These are phyloP conservation scores for Euclidia mi DNA, from an alignment of 2,888 invertebrate genomes.

Conservation along the genomic window DNA sequence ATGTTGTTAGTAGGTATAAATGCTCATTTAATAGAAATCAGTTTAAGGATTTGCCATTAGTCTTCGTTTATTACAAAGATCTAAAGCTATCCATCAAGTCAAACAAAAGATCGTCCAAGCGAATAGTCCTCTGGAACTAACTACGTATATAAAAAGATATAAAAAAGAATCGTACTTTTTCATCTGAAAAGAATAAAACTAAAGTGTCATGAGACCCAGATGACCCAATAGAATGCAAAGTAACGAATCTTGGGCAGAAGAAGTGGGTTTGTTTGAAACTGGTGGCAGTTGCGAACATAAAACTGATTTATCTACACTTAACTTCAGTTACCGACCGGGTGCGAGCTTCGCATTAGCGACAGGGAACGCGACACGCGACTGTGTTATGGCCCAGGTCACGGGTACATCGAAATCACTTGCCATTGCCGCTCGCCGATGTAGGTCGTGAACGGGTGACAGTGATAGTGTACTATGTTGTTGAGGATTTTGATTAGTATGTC, in stretches of 20 bases:
- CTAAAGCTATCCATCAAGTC: not conserved
- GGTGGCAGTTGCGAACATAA: conserved; percentile 45
- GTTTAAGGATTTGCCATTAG: too few relatives aligned
- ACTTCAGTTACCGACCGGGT: too few relatives aligned
- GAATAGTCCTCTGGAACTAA: conserved; percentile 1
- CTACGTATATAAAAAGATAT: not conserved
- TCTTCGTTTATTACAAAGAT: not conserved
- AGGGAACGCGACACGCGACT: too few relatives aligned
- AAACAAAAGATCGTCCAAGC: not conserved
- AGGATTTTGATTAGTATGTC: too few relatives aligned
- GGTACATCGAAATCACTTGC: too few relatives aligned
- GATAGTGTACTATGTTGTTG: too few relatives aligned
- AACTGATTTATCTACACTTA: conserved; percentile 70
- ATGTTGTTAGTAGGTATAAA: too few relatives aligned
- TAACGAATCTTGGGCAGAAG: conserved; percentile 47
- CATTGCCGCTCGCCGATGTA: too few relatives aligned
- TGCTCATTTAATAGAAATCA: too few relatives aligned
- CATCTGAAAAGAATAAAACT: conserved; percentile 17
- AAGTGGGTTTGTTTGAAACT: conserved; percentile 47
- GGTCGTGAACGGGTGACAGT: too few relatives aligned
- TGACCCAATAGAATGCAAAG: conserved; percentile 49
- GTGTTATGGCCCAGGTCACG: too few relatives aligned
- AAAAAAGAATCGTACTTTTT: conserved; percentile 1
- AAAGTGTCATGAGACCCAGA: conserved; percentile 47
- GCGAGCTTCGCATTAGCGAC: too few relatives aligned